phyloP scores from a whole-genome alignment of 2,888 invertebrate species.

The Leptopilina syphax region DNA sequence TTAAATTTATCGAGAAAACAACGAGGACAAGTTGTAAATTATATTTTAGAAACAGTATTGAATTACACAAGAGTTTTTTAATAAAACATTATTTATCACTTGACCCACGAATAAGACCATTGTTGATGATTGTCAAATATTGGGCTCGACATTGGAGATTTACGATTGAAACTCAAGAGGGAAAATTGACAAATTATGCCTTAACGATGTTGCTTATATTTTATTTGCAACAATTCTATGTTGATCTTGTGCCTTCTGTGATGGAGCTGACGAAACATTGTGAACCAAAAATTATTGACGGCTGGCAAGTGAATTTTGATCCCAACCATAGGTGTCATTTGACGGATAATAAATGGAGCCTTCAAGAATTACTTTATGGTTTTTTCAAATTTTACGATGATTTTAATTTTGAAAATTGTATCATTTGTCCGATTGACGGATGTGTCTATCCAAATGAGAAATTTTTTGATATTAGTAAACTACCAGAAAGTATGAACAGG shows the following conservation, averaged over 20 bases:
- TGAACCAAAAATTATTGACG: constrained; percentile 74
- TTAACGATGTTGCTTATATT: constrained; percentile 83
- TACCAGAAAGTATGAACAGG: constrained; percentile 73
- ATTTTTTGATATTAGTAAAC: constrained; percentile 74
- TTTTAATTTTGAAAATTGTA: constrained; percentile 80
- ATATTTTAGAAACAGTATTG: constrained; percentile 84
- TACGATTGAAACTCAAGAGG: constrained; percentile 73
- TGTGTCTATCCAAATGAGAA: constrained; percentile 73
- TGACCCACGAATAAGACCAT: constrained; percentile 80
- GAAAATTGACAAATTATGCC: constrained; percentile 84
- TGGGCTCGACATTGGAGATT: constrained; percentile 84
- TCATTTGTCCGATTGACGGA: constrained; percentile 84
- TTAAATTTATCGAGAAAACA: constrained; percentile 83
- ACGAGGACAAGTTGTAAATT: constrained; percentile 84
- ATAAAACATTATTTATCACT: constrained; percentile 80
- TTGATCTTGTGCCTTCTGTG: constrained; percentile 80
- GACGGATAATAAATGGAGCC: constrained; percentile 65
- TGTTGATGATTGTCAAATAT: constrained; percentile 84
- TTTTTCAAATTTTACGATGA: constrained; percentile 84
- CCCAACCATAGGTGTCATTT: constrained; percentile 65
- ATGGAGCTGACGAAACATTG: constrained; percentile 76
- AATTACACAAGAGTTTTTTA: constrained; percentile 84
- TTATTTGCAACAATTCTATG: constrained; percentile 82
- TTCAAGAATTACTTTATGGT: constrained; percentile 80
- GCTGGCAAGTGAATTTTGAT: constrained; percentile 82